phyloP scores from a whole-genome alignment of 1,140 invertebrate genomes.

The Pseudomyrmex cubaensis region DNA sequence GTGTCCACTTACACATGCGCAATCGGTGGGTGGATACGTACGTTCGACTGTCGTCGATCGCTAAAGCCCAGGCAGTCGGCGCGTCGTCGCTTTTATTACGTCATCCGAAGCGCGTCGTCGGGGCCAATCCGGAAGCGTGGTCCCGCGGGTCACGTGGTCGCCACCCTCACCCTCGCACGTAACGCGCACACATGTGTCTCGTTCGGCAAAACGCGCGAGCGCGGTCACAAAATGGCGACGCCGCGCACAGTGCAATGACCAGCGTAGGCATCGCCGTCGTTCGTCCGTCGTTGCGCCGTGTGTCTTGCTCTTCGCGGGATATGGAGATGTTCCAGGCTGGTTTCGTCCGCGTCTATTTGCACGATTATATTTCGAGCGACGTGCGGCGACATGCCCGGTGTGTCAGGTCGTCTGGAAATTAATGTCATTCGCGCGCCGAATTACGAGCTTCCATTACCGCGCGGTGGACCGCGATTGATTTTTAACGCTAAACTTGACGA shows the following conservation, averaged over 20 bases:
- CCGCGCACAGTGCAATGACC: conserved; percentile 54
- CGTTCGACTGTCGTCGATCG: conserved; percentile 56
- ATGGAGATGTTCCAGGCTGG: conserved; percentile 33
- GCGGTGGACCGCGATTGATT: conserved; percentile 52
- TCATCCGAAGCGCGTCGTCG: conserved; percentile 52
- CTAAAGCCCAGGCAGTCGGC: conserved; percentile 56
- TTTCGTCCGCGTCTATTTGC: conserved; percentile 47
- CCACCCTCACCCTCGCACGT: conserved; percentile 49
- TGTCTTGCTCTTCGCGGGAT: conserved; percentile 16
- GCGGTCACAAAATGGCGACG: conserved; percentile 65
- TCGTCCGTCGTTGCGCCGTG: neutral
- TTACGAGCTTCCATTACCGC: conserved; percentile 52
- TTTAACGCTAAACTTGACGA: conserved; percentile 36
- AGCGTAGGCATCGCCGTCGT: conserved; percentile 38
- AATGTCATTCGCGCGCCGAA: conserved; percentile 55
- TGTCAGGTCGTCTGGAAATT: conserved; percentile 52
- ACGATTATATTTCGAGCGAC: conserved; percentile 47
- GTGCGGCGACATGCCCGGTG: conserved; percentile 1
- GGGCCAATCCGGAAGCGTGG: conserved; percentile 63
- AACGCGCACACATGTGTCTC: neutral
- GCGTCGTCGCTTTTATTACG: conserved; percentile 65
- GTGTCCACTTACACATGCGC: neutral
- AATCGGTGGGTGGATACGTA: conserved; percentile 61
- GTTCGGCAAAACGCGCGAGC: conserved; percentile 31
- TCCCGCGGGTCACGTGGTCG: conserved; percentile 61